Base-by-base conservation (phyloP, 2,797 vertebrate genomes). In the Parauchenoglanis punctatus region DNA sequence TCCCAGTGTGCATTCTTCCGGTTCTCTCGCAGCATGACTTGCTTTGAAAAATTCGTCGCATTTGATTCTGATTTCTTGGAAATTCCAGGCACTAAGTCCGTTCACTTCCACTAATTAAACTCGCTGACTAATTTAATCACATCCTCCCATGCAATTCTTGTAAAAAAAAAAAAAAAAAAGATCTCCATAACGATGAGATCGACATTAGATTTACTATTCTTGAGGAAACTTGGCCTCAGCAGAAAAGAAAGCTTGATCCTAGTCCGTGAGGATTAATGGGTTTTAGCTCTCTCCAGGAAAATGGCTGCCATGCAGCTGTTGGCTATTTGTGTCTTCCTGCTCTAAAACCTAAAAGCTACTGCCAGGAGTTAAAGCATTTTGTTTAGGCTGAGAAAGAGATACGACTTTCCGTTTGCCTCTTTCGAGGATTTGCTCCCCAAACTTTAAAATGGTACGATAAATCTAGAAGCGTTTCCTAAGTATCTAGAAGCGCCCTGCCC, bases 351-450 rank as follows among this genome's bases (percentile, higher is more conserved):
- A 86, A 88, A 80, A 54, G 77, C 1, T 46, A 2, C 70, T 31
- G 70, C 40, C 54, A 75, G 52, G 54, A 78, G 54, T 70, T 86
- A 87, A 85, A 86, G 84, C 31, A n/a, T 18, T 28, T 87, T 88
- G 40, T 80, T 90, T 28, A 58, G 83, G 56, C 31, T 54, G 70
- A 90, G 83, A 91, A 91, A 85, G 78, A 87, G 84, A 58, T 13
- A 54, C 2, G 7, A 35, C 28, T 68, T 86, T 88, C 40, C 4
- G 18, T 63, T 78, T 78, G 83, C 86, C 63, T 90, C 86, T 92
- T 90, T 91, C 8, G 81, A 89, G 86, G 87, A 91, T 87, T 87
- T 77, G 83, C 83, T 72, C 68, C 91, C 80, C 89, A 89, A 59
- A 87, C 86, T 81, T 85, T 86, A 87, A 86, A 84, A 78, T 35